Evolutionary conservation across 2,113 vertebrate species (phyloP).

Genomic region (Morphnarchus princeps): DNA sequence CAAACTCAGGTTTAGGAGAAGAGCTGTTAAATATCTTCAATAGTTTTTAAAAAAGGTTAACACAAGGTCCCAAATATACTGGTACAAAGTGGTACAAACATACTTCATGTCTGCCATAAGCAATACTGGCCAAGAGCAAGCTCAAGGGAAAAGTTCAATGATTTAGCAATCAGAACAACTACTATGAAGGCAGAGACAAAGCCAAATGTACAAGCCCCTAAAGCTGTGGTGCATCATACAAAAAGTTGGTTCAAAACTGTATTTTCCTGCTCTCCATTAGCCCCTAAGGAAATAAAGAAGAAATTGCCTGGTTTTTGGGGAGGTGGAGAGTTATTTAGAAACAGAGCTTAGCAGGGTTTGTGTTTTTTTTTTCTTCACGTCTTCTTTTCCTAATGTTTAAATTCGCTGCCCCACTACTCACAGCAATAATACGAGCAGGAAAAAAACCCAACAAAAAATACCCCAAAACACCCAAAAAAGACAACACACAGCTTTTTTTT

Average conservation of each 20-base stretch:
- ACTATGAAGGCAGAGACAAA: neutral
- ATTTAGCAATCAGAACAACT: neutral
- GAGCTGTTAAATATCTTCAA: neutral
- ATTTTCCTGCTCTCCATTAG: neutral
- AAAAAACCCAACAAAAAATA: neutral
- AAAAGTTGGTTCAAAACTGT: neutral
- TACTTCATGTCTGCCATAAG: neutral
- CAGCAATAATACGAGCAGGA: neutral
- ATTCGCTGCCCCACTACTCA: neutral
- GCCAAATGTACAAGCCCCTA: neutral
- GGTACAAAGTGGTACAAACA: neutral
- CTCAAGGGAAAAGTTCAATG: neutral
- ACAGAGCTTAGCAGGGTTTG: neutral
- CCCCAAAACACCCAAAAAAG: accelerated
- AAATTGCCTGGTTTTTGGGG: neutral
- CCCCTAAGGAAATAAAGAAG: neutral
- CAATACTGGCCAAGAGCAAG: neutral
- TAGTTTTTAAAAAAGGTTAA: neutral
- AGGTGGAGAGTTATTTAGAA: neutral
- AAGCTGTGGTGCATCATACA: neutral
- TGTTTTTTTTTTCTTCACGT: neutral
- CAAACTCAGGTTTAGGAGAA: neutral
- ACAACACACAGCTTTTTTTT: neutral
- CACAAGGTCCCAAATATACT: neutral
- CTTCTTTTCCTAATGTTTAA: neutral